These are phyloP conservation scores for Magallana ariakensis DNA, from an alignment of 1,140 invertebrate species.

Conservation along the genomic window DNA sequence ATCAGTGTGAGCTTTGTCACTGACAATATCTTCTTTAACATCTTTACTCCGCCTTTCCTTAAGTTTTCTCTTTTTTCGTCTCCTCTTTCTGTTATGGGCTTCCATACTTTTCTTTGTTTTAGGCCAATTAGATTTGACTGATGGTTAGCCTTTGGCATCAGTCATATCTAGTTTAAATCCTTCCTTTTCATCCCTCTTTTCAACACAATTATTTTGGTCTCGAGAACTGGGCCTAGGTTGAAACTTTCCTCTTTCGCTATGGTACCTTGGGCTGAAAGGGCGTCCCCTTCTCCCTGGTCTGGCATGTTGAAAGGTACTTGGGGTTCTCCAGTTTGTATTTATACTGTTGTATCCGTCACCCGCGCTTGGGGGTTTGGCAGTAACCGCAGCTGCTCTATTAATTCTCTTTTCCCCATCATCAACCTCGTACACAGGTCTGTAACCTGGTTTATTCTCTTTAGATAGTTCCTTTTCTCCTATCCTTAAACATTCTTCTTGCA, in stretches of 20 bases:
- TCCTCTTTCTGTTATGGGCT: neutral
- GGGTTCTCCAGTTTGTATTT: neutral
- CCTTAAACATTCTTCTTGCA: conserved; percentile 56
- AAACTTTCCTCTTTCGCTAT: conserved; percentile 11
- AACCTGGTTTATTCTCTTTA: conserved; percentile 9
- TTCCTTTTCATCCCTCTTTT: neutral
- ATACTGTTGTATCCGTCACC: neutral
- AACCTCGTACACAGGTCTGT: neutral
- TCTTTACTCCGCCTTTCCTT: neutral
- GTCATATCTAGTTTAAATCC: conserved; percentile 49
- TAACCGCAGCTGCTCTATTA: neutral
- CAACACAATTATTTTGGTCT: neutral
- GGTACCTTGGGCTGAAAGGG: neutral
- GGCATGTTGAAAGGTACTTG: neutral
- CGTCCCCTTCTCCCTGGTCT: neutral
- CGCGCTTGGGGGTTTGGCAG: neutral
- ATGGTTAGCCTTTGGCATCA: neutral
- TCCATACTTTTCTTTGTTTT: neutral
- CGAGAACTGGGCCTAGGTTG: neutral
- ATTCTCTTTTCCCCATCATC: neutral
- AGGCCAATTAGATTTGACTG: conserved; percentile 12
- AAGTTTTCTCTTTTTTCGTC: neutral
- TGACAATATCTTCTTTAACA: neutral
- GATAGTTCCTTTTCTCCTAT: conserved; percentile 43
- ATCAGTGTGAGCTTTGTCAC: neutral